A percentile compares a stretch with the other conserved stretches of the same genome.
Evolutionary conservation across 2,888 invertebrate genomes (phyloP).

Genomic region (Trichopoda pennipes): DNA sequence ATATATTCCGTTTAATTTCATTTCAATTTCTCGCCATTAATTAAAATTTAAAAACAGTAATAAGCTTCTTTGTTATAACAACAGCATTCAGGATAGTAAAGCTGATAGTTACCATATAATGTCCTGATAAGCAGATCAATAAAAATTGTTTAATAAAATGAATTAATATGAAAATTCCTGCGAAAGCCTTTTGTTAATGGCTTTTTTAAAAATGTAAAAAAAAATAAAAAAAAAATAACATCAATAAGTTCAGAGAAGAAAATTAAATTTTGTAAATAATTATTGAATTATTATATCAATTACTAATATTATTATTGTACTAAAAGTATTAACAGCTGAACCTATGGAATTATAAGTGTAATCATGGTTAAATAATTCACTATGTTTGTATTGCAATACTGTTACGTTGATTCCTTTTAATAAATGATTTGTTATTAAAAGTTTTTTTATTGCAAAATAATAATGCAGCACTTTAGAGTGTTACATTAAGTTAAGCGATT

Average conservation of each 20-base stretch:
- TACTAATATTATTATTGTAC: too few species aligned
- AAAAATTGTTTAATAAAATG: constrained; percentile 2
- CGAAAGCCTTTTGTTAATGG: neutral
- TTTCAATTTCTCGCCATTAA: neutral
- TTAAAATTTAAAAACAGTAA: neutral
- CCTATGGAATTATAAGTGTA: neutral
- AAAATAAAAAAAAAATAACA: neutral
- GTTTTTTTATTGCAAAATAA: too few species aligned
- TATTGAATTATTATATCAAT: neutral
- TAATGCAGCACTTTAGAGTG: too few species aligned
- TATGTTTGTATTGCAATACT: too few species aligned
- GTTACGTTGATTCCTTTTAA: too few species aligned
- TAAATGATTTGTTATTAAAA: too few species aligned
- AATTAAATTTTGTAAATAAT: neutral
- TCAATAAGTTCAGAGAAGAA: neutral
- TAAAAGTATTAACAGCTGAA: neutral
- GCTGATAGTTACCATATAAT: constrained; percentile 3
- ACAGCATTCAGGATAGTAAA: neutral
- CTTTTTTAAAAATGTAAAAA: neutral
- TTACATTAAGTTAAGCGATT: too few species aligned
- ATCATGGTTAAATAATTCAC: neutral
- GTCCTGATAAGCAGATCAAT: constrained; percentile 20
- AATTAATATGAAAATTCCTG: constrained; percentile 1
- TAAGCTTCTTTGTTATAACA: neutral
- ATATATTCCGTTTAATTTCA: neutral